A percentile compares a stretch with the other conserved stretches of the same genome.
Conservation (phyloP, 1,140 invertebrate species). For the Pseudachorutes palmiensis region DNA sequence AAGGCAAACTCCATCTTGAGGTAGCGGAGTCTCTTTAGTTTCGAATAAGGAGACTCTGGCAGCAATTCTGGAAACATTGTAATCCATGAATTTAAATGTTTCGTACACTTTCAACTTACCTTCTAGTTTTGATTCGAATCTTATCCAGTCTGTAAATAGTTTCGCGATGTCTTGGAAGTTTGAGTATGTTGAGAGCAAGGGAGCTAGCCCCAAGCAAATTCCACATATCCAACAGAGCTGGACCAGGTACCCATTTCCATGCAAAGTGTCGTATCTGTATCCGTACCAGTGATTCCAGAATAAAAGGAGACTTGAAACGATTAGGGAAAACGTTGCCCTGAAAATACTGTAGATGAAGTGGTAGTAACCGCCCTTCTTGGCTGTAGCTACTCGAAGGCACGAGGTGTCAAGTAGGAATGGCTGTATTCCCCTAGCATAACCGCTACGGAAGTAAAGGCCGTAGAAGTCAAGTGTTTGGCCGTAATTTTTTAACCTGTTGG, state of each 20-base stretch:
- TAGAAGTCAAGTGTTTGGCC: background rate
- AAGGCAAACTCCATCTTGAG: background rate
- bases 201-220: background rate
- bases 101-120: no score
- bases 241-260: background rate
- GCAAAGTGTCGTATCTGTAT: background rate
- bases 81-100: no score
- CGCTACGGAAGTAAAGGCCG: background rate
- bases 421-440: background rate
- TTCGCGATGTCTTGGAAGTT: background rate
- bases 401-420: background rate
- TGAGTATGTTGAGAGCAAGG: background rate
- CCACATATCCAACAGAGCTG: background rate
- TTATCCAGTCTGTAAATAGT: background rate
- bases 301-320: background rate
- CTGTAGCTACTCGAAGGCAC: background rate
- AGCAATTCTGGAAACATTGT: no score
- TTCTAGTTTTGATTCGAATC: background rate
- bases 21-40: background rate
- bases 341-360: background rate
- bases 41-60: background rate
- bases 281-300: background rate
- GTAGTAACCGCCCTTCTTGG: background rate
- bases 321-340: background rate
- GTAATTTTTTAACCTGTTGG: no score